Base-by-base conservation (phyloP, 2,797 vertebrate species). In the Eulemur coronatus region DNA sequence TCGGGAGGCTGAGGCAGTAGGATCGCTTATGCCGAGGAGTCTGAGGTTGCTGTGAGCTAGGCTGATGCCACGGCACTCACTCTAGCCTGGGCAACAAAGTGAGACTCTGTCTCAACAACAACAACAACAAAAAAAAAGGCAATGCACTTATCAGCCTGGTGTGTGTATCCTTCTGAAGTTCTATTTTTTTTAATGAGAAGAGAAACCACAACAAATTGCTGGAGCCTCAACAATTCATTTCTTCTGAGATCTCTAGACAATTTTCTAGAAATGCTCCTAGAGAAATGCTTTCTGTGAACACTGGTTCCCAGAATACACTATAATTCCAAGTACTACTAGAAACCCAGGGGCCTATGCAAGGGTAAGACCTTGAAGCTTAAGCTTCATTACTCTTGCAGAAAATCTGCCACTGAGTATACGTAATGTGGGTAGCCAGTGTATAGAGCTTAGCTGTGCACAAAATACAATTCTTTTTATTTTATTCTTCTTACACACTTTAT, bases 231-330 rank as follows among this genome's bases (percentile, higher is more conserved):
- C 5, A 92, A 75, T 72, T 93, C 7, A 79, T 55, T 90, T 93
- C 18, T 67, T 84, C 63, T 75, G 28, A 63, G 38, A 7, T 55
- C 24, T 61, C 78, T 76, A 92, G 26, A 94, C 8, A 50, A 50
- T 78, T 93, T 95, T 87, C 41, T 93, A 87, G 41, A 89, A 84
- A 75, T n/a, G 26, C 48, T 73, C 65, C 57, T 26, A 91, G 79
- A 85, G 22, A 91, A 93, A 85, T 76, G 38, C 8, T 89, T 94
- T 88, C n/a, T 50, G 8, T 76, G 12, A 70, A 92, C 70, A 94
- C n/a, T 43, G 48, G 52, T 59, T 96, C 41, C 43, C 20, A 89
- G 69, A 50, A 35, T 14, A 59, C 35, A 80, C 8, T 52, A 50
- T 17, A 82, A 59, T 61, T 92, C 14, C 26, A n/a, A 73, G n/a